These are phyloP conservation scores for Lagodon rhomboides DNA, from an alignment of 2,797 vertebrate species.

Conservation along the genomic window DNA sequence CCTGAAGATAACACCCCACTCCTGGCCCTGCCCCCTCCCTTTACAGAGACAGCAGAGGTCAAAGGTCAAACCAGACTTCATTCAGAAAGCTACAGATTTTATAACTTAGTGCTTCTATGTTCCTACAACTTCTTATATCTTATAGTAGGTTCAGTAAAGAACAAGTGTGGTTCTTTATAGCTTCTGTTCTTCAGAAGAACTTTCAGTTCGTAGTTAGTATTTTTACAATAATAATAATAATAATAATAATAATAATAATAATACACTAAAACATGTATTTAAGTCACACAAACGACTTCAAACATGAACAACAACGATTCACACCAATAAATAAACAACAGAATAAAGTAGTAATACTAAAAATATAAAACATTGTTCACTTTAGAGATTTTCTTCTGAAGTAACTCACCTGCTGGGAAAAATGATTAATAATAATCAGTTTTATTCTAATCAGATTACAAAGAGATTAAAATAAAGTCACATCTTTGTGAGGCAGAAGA, in stretches of 20 bases:
- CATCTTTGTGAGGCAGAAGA: not conserved
- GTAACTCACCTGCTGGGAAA: not conserved
- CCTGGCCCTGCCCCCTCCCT: not conserved
- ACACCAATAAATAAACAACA: not conserved
- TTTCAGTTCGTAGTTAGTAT: too few relatives aligned
- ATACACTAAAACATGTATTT: not conserved
- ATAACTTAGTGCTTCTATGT: too few relatives aligned
- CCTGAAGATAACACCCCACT: constrained; percentile 17
- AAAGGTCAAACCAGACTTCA: constrained; percentile 12
- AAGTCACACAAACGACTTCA: too few relatives aligned
- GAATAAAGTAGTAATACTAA: not conserved
- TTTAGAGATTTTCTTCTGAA: not conserved
- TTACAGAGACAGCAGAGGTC: constrained; percentile 12
- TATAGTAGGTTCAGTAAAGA: not conserved
- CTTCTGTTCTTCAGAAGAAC: too few relatives aligned
- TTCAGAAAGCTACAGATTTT: not conserved
- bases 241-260: not conserved
- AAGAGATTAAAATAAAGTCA: not conserved
- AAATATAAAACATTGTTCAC: not conserved
- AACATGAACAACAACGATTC: too few relatives aligned
- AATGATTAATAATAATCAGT: not conserved
- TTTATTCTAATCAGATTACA: not conserved
- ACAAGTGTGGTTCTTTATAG: too few relatives aligned
- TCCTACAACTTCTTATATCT: not conserved
- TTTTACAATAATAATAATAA: not conserved